Base-by-base conservation (phyloP, 2,113 vertebrate species). In the Spilogale gracilis region DNA sequence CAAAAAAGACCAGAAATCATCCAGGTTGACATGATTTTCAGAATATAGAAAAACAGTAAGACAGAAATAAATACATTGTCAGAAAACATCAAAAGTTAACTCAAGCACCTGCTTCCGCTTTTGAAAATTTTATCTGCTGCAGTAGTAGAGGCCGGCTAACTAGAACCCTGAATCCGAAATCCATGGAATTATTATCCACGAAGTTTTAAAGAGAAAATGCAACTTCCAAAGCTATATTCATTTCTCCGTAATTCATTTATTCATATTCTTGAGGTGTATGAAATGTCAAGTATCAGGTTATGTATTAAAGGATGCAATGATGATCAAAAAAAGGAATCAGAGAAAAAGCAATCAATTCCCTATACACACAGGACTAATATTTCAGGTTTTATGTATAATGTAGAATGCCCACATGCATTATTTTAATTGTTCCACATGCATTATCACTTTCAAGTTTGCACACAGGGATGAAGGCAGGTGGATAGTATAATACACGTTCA, bases 21-120 rank as follows among this genome's bases (percentile, higher is more conserved):
- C 3, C 38, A 87, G 69, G 48, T 52, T 20, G 54, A 30, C 25
- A 58, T 32, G 11, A 3, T 82, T 71, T 45, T 65, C 74, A 91
- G 11, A 67, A 81, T 20, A 54, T 9, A 3, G 3, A 60, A 25
- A 87, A 63, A n/a, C 2, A 65, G 17, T 69, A 81, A 84, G 65
- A 25, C 71, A 91, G 74, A 97, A 93, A 79, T 20, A 79, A 86
- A 73, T 30, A 13, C 13, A 90, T 60, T 74, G 94, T 85, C 38
- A 93, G 87, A 85, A 95, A 96, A 89, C 58, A 54, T 7, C 9
- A 25, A 67, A 85, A 95, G 73, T 85, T 52, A 67, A 79, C 32
- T 83, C 54, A 89, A 92, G 20, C 3, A 87, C 79, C n/a, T 87
- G 13, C 79, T 80, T 9, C 17, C 38, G 25, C 20, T 5, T 61